Evolutionary conservation across 2,888 invertebrate genomes (phyloP), one percentile per base, ranked within the genome.

Genomic region (Crioceris asparagi): DNA sequence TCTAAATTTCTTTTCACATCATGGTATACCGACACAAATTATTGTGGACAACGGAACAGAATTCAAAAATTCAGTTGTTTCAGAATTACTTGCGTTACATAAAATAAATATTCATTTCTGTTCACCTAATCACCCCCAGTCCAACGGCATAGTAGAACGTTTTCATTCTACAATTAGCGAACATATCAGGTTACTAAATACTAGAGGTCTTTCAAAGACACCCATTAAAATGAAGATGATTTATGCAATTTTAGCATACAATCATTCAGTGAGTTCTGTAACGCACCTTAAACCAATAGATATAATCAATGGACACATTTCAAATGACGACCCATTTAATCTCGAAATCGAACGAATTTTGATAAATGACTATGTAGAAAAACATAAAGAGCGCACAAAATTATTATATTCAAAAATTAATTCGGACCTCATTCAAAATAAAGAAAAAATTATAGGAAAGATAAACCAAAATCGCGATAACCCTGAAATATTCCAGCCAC

Each of bases 41-140:
- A 30, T 33, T 14, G 27, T 29, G n/a, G 40, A 40, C 14, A 29
- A 40, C 17, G 40, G 34, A n/a, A 37, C 23, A 10, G 33, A 40
- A 30, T 40, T 40, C 25, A 29, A 21, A 4, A 23, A 31, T 6
- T 35, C 25, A 5, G 7, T 36, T 14, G 30, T 40, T 10, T 19
- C 36, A 16, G 36, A 36, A 21, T 23, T 39, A 29, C 25, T 37
- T 26, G 8, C 18, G 10, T 18, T 42, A 17, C 32, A 41, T 25
- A 38, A 39, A 19, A 36, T 36, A 12, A 5, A 17, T n/a, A 8
- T 15, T 23, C 26, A 8, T 26, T 34, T 25, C 26, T 23, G 15
- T n/a, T 34, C 25, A 4, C 34, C 14, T 14, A 23, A 25, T n/a
- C 34, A 34, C 15, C 34, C 34, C n/a, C 25, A 25, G 21, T 33